A percentile compares a stretch with the other conserved stretches of the same genome.
phyloP scores from a whole-genome alignment of 2,113 vertebrate genomes.

The Poicephalus meyeri region DNA sequence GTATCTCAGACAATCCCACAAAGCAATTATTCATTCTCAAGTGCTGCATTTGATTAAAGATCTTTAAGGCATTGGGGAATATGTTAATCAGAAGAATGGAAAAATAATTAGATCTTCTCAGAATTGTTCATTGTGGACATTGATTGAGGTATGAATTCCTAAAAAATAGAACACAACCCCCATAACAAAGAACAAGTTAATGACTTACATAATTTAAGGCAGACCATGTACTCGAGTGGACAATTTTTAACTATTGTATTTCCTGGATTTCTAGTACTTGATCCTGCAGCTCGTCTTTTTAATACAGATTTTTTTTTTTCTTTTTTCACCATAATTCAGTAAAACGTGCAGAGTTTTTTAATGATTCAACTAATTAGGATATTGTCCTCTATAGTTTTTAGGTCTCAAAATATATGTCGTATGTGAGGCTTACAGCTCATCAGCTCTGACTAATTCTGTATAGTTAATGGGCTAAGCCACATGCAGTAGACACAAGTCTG shows the following conservation, averaged over 20 bases:
- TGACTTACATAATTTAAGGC: not conserved
- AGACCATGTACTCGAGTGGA: not conserved
- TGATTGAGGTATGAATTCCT: not conserved
- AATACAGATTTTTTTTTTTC: not conserved
- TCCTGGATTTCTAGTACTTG: not conserved
- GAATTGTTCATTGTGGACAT: not conserved
- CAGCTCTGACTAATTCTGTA: not conserved
- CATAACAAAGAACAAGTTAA: not conserved
- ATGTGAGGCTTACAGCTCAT: not conserved
- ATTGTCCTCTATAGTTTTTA: not conserved
- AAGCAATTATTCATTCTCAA: not conserved
- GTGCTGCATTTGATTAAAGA: slow-evolving; percentile 2
- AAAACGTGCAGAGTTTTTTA: not conserved
- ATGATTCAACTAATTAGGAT: not conserved
- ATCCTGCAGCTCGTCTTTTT: not conserved
- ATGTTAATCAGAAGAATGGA: not conserved
- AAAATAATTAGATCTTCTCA: not conserved
- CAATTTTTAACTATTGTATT: not conserved
- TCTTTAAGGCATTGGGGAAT: not conserved
- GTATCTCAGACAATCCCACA: not conserved
- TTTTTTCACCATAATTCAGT: not conserved
- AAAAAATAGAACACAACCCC: not conserved
- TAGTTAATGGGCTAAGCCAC: not conserved
- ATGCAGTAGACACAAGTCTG: not conserved
- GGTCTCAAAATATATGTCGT: not conserved